Base-by-base conservation (phyloP, 2,797 vertebrate species). In the Schizopygopsis malacanthus region DNA sequence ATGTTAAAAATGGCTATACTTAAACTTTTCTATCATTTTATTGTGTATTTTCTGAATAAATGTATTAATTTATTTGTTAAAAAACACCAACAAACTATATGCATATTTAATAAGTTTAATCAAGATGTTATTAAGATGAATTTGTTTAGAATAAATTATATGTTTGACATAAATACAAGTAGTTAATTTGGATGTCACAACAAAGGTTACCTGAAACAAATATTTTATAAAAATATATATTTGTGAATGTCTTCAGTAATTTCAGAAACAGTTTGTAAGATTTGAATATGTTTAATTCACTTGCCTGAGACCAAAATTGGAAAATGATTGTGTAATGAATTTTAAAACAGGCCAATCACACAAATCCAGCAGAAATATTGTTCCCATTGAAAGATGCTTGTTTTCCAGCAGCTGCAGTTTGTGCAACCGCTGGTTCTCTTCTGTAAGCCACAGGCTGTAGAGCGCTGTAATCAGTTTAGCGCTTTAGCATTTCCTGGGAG, bases 401-500 rank as follows among this genome's bases (percentile, higher is more conserved):
- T 79, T 83, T 87, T 73, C 47, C 73, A 73, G 65, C 16, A 61
- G 50, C 39, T 41, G 15, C 77, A 78, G 82, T 82, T 86, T 86
- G 83, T 83, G 76, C 54, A 63, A 59, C 78, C 77, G 84, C 80
- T 52, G 79, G 84, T 81, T 87, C 63, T 85, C 71, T 88, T 85
- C 43, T 76, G 85, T 81, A 75, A 82, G 85, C 87, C 72, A 82
- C 59, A 56, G 81, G 71, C 87, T 85, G 82, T 65, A 69, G 61
- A 83, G 56, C 59, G 43, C 76, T 77, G 45, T 90, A 89, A 90
- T 91, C 89, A 83, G 84, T 90, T 89, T 91, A 90, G 81, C 65
- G 81, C 87, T 89, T 87, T 75, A 59, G 89, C 43, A 87, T 87
- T 90, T 91, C 89, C 88, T 90, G 88, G 82, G 89, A 87, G 86